Evolutionary conservation across 2,888 invertebrate genomes (phyloP), one percentile per base, ranked within the genome.

Genomic region (Phragmatobia fuliginosa): DNA sequence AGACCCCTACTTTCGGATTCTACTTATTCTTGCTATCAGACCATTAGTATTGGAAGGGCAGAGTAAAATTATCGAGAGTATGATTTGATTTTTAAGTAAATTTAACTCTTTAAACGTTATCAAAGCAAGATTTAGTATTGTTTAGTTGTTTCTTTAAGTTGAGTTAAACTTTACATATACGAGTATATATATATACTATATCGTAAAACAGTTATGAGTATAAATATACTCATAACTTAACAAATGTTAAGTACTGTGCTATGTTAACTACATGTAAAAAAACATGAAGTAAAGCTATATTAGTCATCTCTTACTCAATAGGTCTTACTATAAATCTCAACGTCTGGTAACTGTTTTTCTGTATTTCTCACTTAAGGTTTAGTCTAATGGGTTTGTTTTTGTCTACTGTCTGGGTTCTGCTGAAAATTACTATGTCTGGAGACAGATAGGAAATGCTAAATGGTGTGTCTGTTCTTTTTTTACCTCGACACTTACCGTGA

Each of bases 321-420:
- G 5, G 10, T 56, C 33, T 28, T 31, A 71, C 73, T 70, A 83
- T 83, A 83, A 77, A 81, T 81, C 77, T 72, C n/a, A 59, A 36
- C 52, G 66, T 65, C 56, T 66, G 62, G 72, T 67, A 70, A 71
- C 72, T 80, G 80, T 84, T 81, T 76, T 77, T 64, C 70, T 77
- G 69, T 74, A 68, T 75, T 77, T 72, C 74, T 73, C 78, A 79
- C 68, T 64, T 69, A 65, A 38, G 56, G 64, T 64, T 49, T 21
- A n/a, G 41, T 52, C 61, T 74, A 78, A 78, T 83, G 70, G 71
- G 68, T 68, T 61, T 70, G 71, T 73, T 82, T 80, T 80, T 80
- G 68, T 62, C 33, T 60, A 61, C 63, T n/a, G 71, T 68, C 64
- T 68, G 65, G 62, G n/a, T 58, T 62, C 31, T 36, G 62, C 45